Evolutionary conservation across 2,113 vertebrate species (phyloP).

Genomic region (Brachyhypopomus occidentalis): DNA sequence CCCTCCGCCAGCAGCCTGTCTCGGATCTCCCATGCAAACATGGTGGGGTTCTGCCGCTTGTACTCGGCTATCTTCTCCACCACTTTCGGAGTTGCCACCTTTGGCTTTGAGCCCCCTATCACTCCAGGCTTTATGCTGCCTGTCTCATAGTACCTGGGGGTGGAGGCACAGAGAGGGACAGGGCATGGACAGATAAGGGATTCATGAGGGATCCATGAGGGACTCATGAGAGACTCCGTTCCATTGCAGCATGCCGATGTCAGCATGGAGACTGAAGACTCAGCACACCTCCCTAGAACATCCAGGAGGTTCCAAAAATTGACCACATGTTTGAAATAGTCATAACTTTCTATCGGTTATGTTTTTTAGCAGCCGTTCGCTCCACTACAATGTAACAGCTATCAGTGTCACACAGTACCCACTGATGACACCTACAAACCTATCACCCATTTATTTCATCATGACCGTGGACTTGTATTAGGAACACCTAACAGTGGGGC

Average conservation of each 20-base stretch:
- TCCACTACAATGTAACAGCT: too few relatives aligned
- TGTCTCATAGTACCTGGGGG: constrained; percentile 84
- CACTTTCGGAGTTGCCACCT: constrained; percentile 89
- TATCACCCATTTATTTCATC: background rate
- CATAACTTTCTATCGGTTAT: too few relatives aligned
- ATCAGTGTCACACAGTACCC: background rate
- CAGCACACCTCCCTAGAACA: background rate
- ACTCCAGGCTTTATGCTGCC: constrained; percentile 90
- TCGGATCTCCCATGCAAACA: constrained; percentile 92
- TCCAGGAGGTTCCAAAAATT: background rate
- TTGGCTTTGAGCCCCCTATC: constrained; percentile 88
- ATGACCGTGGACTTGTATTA: too few relatives aligned
- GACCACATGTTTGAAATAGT: background rate
- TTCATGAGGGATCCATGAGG: background rate
- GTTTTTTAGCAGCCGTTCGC: too few relatives aligned
- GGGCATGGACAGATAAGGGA: background rate
- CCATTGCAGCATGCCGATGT: background rate
- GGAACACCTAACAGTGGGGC: too few relatives aligned
- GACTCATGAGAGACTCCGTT: background rate
- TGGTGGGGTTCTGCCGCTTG: constrained; percentile 89
- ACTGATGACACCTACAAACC: background rate
- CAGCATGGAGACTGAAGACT: background rate
- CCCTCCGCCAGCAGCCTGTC: constrained; percentile 86
- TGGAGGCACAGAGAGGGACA: background rate
- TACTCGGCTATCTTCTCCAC: constrained; percentile 91